A percentile compares a stretch with the other conserved stretches of the same genome.
phyloP scores from a whole-genome alignment of 2,113 vertebrate species.

The Oriolus oriolus region DNA sequence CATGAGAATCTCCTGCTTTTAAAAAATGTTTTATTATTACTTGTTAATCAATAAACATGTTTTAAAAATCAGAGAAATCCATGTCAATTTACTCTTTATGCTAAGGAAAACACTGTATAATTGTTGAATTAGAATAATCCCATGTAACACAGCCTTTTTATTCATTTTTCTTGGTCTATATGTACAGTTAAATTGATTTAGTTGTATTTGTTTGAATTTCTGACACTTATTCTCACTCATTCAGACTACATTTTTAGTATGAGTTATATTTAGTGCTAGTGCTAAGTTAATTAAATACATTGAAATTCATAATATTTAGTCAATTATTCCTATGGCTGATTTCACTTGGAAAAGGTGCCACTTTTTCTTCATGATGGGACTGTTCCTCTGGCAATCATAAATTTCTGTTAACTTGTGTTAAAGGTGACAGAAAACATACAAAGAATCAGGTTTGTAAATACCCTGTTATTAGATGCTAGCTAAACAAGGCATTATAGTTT shows the following conservation, averaged over 20 bases:
- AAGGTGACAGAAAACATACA: background rate
- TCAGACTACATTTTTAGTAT: background rate
- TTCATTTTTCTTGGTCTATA: background rate
- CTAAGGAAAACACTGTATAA: background rate
- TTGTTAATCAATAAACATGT: background rate
- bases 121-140: background rate
- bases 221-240: background rate
- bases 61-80: background rate
- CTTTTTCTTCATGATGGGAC: background rate
- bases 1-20: background rate
- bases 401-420: background rate
- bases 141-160: background rate
- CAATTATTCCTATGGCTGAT: background rate
- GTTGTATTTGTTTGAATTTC: background rate
- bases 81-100: background rate
- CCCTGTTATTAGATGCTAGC: background rate
- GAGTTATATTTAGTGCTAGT: background rate
- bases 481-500: background rate
- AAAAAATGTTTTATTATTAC: background rate
- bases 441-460: background rate
- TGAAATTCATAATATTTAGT: background rate
- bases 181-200: background rate
- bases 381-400: background rate
- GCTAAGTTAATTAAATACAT: background rate
- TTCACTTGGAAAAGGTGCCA: background rate